phyloP scores from a whole-genome alignment of 64 coral and sea anemone genomes.

The Acropora yongei region DNA sequence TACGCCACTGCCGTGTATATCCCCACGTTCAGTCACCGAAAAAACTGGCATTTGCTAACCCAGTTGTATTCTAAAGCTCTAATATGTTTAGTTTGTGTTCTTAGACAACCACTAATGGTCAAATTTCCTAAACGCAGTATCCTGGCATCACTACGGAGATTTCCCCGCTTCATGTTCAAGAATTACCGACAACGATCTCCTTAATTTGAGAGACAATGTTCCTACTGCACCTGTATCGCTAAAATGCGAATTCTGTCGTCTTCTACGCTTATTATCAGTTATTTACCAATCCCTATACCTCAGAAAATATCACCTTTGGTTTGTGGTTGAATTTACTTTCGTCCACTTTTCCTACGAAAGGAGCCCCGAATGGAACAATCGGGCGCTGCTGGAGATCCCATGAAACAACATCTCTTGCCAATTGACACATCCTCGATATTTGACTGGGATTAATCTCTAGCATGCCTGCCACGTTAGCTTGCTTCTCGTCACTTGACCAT shows the following conservation, averaged over 20 bases:
- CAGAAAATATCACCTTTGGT: neutral
- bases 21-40: neutral
- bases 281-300: neutral
- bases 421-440: neutral
- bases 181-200: neutral
- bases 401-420: constrained; percentile 13
- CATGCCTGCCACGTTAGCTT: constrained; percentile 13
- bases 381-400: constrained; percentile 30
- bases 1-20: neutral
- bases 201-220: neutral
- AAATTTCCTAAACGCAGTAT: too few species aligned
- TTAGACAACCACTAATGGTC: too few species aligned
- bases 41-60: neutral
- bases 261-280: neutral
- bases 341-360: constrained; percentile 49
- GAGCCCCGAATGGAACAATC: constrained; percentile 14
- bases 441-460: constrained; percentile 19
- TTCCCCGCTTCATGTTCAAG: too few species aligned
- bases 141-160: too few species aligned
- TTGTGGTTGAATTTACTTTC: constrained; percentile 52
- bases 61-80: too few species aligned
- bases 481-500: constrained; percentile 12
- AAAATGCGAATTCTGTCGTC: neutral
- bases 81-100: too few species aligned
- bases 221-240: neutral